Evolutionary conservation across 1,140 invertebrate species (phyloP).

Genomic region (Rhagoletis pomonella): DNA sequence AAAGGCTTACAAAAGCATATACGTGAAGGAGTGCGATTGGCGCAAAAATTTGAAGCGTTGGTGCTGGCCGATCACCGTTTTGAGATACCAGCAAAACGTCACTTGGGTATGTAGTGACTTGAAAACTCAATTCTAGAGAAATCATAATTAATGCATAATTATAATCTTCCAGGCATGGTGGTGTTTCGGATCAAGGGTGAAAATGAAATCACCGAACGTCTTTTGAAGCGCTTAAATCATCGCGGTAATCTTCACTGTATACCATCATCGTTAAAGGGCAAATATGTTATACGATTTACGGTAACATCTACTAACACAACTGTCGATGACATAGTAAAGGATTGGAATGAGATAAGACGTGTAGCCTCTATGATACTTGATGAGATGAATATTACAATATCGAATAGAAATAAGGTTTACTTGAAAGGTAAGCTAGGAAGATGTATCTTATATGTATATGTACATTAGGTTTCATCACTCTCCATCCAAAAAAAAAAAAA

Average conservation of each 20-base stretch:
- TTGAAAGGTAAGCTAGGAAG: slow-evolving; percentile 79
- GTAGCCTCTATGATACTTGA: slow-evolving; percentile 85
- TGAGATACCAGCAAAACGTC: slow-evolving; percentile 91
- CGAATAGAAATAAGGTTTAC: slow-evolving; percentile 80
- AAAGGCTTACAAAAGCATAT: slow-evolving; percentile 93
- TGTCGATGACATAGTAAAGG: slow-evolving; percentile 88
- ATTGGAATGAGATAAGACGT: slow-evolving; percentile 91
- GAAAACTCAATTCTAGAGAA: neutral
- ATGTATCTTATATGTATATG: neutral
- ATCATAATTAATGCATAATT: neutral
- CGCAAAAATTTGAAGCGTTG: slow-evolving; percentile 92
- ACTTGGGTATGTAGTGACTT: slow-evolving; percentile 77
- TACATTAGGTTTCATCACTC: too few relatives aligned
- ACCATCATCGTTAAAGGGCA: slow-evolving; percentile 90
- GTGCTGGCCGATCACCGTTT: slow-evolving; percentile 89
- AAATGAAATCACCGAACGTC: slow-evolving; percentile 88
- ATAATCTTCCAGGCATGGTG: slow-evolving; percentile 82
- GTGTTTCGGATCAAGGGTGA: slow-evolving; percentile 92
- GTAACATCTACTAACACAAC: slow-evolving; percentile 94
- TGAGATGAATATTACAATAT: slow-evolving; percentile 76
- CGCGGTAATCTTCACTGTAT: slow-evolving; percentile 93
- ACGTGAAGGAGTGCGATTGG: slow-evolving; percentile 89
- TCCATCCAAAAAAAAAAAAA: too few relatives aligned
- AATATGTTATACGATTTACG: slow-evolving; percentile 93
- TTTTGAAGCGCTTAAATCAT: slow-evolving; percentile 91